Conservation (phyloP, 2,113 vertebrate species). For the Gnathonemus longibarbis region DNA sequence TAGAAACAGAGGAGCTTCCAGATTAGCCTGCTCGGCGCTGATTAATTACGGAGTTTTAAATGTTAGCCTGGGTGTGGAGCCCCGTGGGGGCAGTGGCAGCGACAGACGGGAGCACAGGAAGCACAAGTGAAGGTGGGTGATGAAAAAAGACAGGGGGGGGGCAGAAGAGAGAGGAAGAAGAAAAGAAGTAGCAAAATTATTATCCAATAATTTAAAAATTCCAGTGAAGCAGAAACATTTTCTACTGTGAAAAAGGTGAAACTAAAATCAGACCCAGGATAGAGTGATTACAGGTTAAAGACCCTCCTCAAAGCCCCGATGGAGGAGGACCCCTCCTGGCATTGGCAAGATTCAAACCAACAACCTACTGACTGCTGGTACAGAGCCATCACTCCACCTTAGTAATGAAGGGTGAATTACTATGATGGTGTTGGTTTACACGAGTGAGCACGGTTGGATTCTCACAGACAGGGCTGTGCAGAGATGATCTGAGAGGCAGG, state of each 20-base stretch:
- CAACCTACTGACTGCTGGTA: too few species aligned
- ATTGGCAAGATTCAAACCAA: too few species aligned
- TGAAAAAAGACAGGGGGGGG: not conserved
- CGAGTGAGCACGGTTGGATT: not conserved
- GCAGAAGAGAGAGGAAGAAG: not conserved
- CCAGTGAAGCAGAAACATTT: not conserved
- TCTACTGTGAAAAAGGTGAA: not conserved
- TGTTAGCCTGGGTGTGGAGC: not conserved
- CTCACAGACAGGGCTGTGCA: not conserved
- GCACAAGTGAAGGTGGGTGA: not conserved
- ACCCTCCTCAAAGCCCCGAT: too few species aligned
- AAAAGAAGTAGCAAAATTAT: not conserved
- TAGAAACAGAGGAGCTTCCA: slow-evolving; percentile 8
- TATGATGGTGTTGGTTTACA: not conserved
- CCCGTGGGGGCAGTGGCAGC: not conserved
- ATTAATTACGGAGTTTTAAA: slow-evolving; percentile 16
- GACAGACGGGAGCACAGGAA: not conserved
- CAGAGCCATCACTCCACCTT: too few species aligned
- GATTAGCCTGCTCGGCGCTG: not conserved
- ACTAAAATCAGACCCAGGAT: not conserved
- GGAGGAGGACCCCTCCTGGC: too few species aligned
- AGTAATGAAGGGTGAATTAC: not conserved
- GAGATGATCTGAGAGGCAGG: not conserved
- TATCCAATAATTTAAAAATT: not conserved
- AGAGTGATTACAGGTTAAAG: too few species aligned